Percentiles rank a stretch among this genome's conserved stretches.
These are phyloP conservation scores for Dipodomys spectabilis DNA, from an alignment of 2,113 vertebrate species.

Conservation along the genomic window DNA sequence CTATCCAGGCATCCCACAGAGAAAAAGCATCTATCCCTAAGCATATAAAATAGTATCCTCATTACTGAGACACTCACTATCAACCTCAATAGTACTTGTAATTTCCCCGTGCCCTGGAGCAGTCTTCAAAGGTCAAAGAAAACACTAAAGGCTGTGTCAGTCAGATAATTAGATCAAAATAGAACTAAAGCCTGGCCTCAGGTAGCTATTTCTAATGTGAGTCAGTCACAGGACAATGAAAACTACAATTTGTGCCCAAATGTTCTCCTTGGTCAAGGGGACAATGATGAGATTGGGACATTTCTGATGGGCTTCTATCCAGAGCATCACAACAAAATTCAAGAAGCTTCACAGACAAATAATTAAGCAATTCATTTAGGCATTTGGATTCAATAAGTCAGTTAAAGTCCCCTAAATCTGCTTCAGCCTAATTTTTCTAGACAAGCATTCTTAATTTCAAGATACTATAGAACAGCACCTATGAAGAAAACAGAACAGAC, in stretches of 20 bases:
- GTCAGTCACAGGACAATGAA: constrained; percentile 68
- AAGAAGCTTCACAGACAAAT: constrained; percentile 37
- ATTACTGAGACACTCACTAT: constrained; percentile 47
- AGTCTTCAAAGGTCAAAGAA: constrained; percentile 69
- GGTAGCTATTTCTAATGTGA: constrained; percentile 65
- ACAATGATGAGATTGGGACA: constrained; percentile 59
- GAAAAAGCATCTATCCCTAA: constrained; percentile 49
- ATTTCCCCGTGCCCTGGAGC: constrained; percentile 12
- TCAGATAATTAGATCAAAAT: constrained; percentile 75
- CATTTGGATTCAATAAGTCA: not conserved
- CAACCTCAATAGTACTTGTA: constrained; percentile 41
- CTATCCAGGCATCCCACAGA: constrained; percentile 37
- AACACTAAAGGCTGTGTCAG: constrained; percentile 42
- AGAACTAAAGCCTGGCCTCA: constrained; percentile 62
- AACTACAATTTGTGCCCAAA: constrained; percentile 59
- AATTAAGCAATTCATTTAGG: constrained; percentile 38
- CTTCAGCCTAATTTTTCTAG: constrained; percentile 2
- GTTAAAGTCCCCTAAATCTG: constrained; percentile 42
- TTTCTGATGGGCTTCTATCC: constrained; percentile 55
- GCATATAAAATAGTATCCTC: constrained; percentile 44
- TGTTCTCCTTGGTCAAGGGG: constrained; percentile 72
- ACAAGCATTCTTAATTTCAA: constrained; percentile 36
- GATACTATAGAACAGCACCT: not conserved
- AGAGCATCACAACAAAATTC: constrained; percentile 22
- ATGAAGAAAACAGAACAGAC: constrained; percentile 44